Evolutionary conservation across 1,140 invertebrate species (phyloP), one percentile per base, ranked within the genome.

Genomic region (Littorina saxatilis): DNA sequence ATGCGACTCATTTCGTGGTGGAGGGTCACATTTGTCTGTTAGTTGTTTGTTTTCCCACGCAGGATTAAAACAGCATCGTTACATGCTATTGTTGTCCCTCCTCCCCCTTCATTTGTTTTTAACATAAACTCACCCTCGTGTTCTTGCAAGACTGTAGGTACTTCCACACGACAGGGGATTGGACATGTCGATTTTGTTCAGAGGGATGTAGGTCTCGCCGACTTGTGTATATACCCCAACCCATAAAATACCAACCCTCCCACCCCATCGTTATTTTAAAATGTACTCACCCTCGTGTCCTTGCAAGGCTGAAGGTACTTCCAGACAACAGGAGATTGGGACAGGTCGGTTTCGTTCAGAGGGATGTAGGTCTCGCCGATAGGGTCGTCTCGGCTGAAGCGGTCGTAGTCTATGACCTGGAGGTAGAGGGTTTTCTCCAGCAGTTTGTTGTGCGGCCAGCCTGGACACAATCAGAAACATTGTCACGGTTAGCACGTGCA

Each of bases 361-460:
- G 96, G 95, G 84, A 96, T 96, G 83, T 98, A 96, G n/a, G 98
- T 96, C 93, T 99, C 98, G 27, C 98, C 98, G 80, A 99, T 98
- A 79, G 99, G 97, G 89, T 99, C 98, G 90, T 99, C 98, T 29
- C 98, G 95, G 40, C 97, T 98, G 92, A 99, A 99, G 91, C 98
- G 95, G 93, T 99, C 98, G 92, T 99, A 99, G 92, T 97, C 98
- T 83, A 99, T 94, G 9, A 93, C 93, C 88, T 93, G 88, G 72
- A 92, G 81, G 78, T 90, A 89, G 75, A 91, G 79, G 2, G 89
- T 90, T 83, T 91, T 90, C 78, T 89, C 87, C 85, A 90, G 81
- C 63, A 91, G 82, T 79, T 91, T 91, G 77, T 91, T 88, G 82
- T 91, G 89, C 32, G 91, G 91, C 88, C 90, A 91, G 43, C 90